Conservation (phyloP, 1,140 invertebrate species). For the Drosophila santomea region DNA sequence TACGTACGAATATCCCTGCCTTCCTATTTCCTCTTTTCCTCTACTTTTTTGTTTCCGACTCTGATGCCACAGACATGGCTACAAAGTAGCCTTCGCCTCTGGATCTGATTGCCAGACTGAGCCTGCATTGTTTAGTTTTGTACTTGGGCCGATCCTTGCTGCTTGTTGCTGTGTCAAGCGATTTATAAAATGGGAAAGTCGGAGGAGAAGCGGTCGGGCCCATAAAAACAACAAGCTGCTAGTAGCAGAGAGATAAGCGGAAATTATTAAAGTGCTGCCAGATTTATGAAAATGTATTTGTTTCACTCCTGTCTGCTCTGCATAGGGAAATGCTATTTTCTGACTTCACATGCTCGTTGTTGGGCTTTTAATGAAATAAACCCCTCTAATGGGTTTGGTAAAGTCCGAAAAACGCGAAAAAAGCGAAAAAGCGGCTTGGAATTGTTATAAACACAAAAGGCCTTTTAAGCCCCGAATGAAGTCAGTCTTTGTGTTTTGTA, state of each 20-base stretch:
- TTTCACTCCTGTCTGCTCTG: conserved; percentile 15
- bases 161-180: conserved; percentile 69
- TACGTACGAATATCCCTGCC: conserved; percentile 1
- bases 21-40: neutral
- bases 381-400: neutral
- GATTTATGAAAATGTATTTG: conserved; percentile 78
- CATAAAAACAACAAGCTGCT: conserved; percentile 69
- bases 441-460: conserved; percentile 21
- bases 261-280: conserved; percentile 82
- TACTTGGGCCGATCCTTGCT: conserved; percentile 60
- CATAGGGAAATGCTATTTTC: conserved; percentile 34
- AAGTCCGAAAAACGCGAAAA: neutral
- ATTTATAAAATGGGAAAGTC: conserved; percentile 76
- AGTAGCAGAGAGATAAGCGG: conserved; percentile 75
- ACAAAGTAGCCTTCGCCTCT: conserved; percentile 58
- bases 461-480: conserved; percentile 5
- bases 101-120: conserved; percentile 22
- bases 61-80: conserved; percentile 50
- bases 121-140: conserved; percentile 78
- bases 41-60: conserved; percentile 16
- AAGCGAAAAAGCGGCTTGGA: conserved; percentile 1
- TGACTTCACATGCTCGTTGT: conserved; percentile 44
- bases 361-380: conserved; percentile 17
- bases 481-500: neutral
- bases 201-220: conserved; percentile 27